Evolutionary conservation across 1,140 invertebrate genomes (phyloP).

Genomic region (Drosophila tristis): DNA sequence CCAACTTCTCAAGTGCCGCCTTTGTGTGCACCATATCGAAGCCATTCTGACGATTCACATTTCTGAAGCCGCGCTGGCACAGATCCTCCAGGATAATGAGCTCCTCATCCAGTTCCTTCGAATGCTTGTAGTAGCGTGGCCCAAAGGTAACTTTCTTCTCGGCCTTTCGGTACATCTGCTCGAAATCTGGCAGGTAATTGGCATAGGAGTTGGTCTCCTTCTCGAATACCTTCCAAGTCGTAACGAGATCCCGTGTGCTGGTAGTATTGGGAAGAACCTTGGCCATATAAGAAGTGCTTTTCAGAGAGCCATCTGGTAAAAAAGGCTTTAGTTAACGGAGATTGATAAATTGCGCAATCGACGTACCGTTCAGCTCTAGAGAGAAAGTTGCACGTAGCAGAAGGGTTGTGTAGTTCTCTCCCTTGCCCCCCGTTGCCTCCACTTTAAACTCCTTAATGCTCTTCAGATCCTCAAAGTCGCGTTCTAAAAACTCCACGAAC

Average conservation of each 20-base stretch:
- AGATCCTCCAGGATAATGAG: conserved; percentile 86
- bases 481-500: conserved; percentile 46
- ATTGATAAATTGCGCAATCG: not conserved
- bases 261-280: conserved; percentile 55
- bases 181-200: conserved; percentile 62
- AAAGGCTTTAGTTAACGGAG: not conserved
- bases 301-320: conserved; percentile 42
- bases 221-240: conserved; percentile 64
- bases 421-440: conserved; percentile 41
- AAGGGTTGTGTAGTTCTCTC: conserved; percentile 70
- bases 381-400: conserved; percentile 49
- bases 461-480: conserved; percentile 49
- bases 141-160: conserved; percentile 55
- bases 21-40: conserved; percentile 85
- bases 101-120: conserved; percentile 20
- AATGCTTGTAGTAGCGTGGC: conserved; percentile 44
- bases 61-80: conserved; percentile 85
- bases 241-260: conserved; percentile 41
- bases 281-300: conserved; percentile 50
- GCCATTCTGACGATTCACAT: conserved; percentile 85
- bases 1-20: conserved; percentile 85
- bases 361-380: conserved; percentile 50
- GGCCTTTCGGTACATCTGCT: conserved; percentile 70
- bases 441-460: conserved; percentile 42
- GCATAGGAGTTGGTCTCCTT: conserved; percentile 66